Evolutionary conservation across 2,113 vertebrate genomes (phyloP).

Genomic region (Nothoprocta perdicaria): DNA sequence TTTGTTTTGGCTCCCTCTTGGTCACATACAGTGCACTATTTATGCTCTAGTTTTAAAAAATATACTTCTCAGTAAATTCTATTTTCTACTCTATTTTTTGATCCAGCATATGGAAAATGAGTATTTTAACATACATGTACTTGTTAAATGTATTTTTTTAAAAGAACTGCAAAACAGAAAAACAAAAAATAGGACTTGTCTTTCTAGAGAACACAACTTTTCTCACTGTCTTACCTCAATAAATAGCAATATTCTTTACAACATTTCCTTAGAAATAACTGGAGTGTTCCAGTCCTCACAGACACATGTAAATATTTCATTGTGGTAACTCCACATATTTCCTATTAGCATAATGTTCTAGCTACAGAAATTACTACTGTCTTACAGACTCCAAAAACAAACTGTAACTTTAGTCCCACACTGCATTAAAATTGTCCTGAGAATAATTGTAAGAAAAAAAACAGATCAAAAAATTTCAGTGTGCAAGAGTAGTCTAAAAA

Average conservation of each 20-base stretch:
- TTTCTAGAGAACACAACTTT: neutral
- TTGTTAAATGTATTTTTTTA: neutral
- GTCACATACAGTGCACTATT: neutral
- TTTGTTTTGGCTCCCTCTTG: neutral
- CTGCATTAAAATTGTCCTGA: neutral
- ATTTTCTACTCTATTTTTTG: neutral
- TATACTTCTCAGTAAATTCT: neutral
- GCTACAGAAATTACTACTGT: neutral
- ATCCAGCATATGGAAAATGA: neutral
- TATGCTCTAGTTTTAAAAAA: neutral
- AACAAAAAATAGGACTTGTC: neutral
- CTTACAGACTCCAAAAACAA: neutral
- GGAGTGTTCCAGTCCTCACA: neutral
- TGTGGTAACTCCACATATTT: fast-evolving
- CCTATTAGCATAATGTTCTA: neutral
- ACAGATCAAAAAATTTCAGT: neutral
- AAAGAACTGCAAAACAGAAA: neutral
- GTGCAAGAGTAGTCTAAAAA: neutral
- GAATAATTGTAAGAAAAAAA: fast-evolving
- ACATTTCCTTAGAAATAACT: neutral
- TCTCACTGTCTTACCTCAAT: neutral
- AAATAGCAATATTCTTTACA: fast-evolving
- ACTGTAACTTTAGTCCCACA: neutral
- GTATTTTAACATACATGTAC: neutral
- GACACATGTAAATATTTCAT: neutral